Evolutionary conservation across 2,113 vertebrate genomes (phyloP).

Genomic region (Etheostoma spectabile): DNA sequence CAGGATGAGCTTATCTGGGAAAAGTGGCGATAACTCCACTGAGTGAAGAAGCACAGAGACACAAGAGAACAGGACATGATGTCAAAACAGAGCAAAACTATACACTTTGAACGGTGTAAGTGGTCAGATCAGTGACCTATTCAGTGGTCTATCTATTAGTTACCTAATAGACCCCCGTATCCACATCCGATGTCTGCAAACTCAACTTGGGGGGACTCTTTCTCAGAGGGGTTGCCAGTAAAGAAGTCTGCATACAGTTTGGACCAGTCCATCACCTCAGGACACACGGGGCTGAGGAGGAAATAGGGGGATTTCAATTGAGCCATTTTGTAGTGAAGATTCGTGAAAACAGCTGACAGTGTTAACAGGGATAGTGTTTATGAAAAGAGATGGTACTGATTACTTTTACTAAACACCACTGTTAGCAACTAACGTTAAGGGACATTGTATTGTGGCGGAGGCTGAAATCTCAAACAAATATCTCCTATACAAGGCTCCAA

Average conservation of each 20-base stretch:
- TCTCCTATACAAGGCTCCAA: neutral
- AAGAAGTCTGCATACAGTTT: constrained; percentile 87
- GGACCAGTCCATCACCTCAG: constrained; percentile 93
- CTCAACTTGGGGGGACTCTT: constrained; percentile 83
- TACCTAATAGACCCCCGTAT: constrained; percentile 87
- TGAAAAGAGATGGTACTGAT: neutral
- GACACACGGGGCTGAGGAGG: constrained; percentile 87
- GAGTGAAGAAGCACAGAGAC: constrained; percentile 8
- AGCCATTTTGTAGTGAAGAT: neutral
- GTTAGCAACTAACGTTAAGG: neutral
- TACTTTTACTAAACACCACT: neutral
- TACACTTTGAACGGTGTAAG: neutral
- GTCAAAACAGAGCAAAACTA: neutral
- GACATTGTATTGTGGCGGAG: neutral
- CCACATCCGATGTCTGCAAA: constrained; percentile 95
- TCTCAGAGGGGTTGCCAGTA: constrained; percentile 62
- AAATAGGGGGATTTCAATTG: neutral
- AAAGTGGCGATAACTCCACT: constrained; percentile 91
- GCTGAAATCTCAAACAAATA: no score
- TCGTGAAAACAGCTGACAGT: neutral
- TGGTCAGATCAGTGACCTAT: neutral
- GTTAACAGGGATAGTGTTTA: neutral
- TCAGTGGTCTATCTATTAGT: no score
- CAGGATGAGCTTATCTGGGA: constrained; percentile 89
- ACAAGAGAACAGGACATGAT: neutral